A percentile compares a stretch with the other conserved stretches of the same genome.
phyloP scores from a whole-genome alignment of 30 jellyfish, hydroid and myxozoan genomes.

The Turritopsis dohrnii region DNA sequence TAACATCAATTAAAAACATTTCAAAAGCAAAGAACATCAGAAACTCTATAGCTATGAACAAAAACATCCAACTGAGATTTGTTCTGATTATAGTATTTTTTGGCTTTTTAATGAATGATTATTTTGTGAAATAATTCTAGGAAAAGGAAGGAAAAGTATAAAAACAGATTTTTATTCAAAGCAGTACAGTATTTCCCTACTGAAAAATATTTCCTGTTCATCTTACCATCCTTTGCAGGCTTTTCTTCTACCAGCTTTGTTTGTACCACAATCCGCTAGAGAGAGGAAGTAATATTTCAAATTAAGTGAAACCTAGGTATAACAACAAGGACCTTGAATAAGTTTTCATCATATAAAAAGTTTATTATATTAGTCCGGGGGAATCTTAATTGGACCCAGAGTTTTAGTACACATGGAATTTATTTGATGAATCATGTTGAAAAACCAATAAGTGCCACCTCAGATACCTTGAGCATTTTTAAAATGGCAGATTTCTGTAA shows the following conservation, averaged over 20 bases:
- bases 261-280: constrained; percentile 86
- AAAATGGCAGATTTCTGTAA: too few relatives aligned
- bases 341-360: not conserved
- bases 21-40: too few relatives aligned
- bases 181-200: not conserved
- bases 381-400: too few relatives aligned
- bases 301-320: too few relatives aligned
- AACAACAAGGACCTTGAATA: not conserved
- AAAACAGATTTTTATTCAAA: too few relatives aligned
- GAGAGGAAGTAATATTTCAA: not conserved
- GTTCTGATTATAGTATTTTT: not conserved
- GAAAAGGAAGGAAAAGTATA: not conserved
- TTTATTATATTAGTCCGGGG: not conserved
- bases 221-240: constrained; percentile 98
- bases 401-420: too few relatives aligned
- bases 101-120: not conserved
- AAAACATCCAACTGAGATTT: too few relatives aligned
- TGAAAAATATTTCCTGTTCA: not conserved
- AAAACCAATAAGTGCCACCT: too few relatives aligned
- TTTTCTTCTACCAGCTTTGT: constrained; percentile 71
- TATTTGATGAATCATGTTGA: too few relatives aligned
- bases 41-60: too few relatives aligned
- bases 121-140: not conserved
- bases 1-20: too few relatives aligned
- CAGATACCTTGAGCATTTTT: too few relatives aligned